Evolutionary conservation across 2,888 invertebrate species (phyloP).

Genomic region (Eupithecia insigniata): DNA sequence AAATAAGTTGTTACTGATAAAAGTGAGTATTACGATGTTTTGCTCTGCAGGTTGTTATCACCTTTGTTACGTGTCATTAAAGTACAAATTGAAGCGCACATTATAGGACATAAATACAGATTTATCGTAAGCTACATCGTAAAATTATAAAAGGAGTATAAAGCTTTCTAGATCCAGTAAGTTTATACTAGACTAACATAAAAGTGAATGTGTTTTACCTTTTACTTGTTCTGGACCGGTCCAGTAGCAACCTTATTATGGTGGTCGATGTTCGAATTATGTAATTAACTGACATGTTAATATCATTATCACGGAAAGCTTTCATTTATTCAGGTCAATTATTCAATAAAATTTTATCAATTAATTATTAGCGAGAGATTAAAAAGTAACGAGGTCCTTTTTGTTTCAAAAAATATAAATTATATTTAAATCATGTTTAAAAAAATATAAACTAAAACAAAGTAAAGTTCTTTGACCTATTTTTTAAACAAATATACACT

Average conservation of each 20-base stretch:
- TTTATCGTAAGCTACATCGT: background rate
- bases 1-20: background rate
- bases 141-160: background rate
- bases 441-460: no score
- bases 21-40: background rate
- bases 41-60: background rate
- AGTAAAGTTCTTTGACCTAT: background rate
- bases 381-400: background rate
- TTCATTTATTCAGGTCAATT: background rate
- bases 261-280: background rate
- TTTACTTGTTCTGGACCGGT: slow-evolving; percentile 10
- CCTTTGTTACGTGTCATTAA: background rate
- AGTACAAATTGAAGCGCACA: background rate
- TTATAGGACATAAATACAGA: background rate
- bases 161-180: slow-evolving; percentile 3
- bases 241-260: background rate
- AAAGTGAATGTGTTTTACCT: slow-evolving; percentile 12
- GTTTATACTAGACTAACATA: background rate
- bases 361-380: background rate
- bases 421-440: background rate
- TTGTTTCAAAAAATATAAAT: background rate
- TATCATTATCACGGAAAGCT: background rate
- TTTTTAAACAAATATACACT: background rate
- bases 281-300: slow-evolving; percentile 1
- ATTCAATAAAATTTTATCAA: background rate